Evolutionary conservation across 2,113 vertebrate genomes (phyloP).

Genomic region (Nesospiza acunhae): DNA sequence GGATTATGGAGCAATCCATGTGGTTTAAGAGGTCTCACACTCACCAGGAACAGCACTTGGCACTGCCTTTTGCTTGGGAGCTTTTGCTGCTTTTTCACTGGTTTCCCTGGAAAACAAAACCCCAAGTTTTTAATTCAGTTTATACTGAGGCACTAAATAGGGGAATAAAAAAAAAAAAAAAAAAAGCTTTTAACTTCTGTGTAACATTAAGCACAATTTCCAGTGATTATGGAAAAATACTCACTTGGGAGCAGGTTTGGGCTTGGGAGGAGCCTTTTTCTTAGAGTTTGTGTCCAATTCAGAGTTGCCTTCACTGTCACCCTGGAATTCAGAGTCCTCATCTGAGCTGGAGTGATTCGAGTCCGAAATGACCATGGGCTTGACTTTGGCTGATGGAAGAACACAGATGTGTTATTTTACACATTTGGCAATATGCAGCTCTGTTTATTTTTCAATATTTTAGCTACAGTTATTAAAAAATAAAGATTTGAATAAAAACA

Average conservation of each 20-base stretch:
- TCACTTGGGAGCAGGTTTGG: constrained; percentile 66
- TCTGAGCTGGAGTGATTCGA: constrained; percentile 51
- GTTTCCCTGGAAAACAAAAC: constrained; percentile 60
- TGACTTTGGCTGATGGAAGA: constrained; percentile 68
- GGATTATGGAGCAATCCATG: neutral
- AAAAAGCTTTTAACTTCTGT: neutral
- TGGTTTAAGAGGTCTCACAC: neutral
- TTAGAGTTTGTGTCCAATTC: neutral
- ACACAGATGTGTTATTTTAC: constrained; percentile 15
- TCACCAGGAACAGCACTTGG: constrained; percentile 49
- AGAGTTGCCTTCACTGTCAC: neutral
- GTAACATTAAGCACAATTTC: neutral
- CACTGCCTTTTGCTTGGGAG: constrained; percentile 12
- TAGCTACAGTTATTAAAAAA: neutral
- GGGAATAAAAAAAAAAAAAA: neutral
- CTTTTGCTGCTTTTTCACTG: constrained; percentile 11
- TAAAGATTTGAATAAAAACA: neutral
- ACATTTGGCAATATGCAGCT: neutral
- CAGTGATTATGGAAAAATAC: neutral
- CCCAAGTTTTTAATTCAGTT: neutral
- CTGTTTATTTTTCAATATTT: neutral
- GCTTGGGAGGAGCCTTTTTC: constrained; percentile 32
- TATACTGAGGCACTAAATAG: neutral
- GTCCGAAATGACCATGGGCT: constrained; percentile 56
- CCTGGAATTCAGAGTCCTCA: constrained; percentile 5